Evolutionary conservation across 2,888 invertebrate genomes (phyloP), one percentile per base, ranked within the genome.

Genomic region (Volucella bombylans): DNA sequence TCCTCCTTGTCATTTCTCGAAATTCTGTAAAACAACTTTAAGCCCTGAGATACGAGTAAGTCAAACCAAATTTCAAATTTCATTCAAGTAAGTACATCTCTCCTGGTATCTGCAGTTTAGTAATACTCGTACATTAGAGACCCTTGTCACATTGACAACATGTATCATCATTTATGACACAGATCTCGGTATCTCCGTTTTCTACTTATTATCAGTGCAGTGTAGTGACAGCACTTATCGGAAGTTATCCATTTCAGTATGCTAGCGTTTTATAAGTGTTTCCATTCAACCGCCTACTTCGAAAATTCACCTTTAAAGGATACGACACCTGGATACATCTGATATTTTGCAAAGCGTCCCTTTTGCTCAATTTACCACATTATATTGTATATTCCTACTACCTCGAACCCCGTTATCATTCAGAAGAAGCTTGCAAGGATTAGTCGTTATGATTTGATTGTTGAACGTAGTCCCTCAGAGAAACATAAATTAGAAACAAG

Each of bases 331-430:
- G 47, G 55, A 45, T 1, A n/a, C 39, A 31, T 39, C 10, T 15
- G n/a, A 8, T 38, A 39, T 18, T 23, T 55, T 73, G 64, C 54
- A 41, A 64, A 73, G 54, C 47, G 39, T 3, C 12, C 45, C 1
- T 72, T 61, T 61, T 15, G 61, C 62, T 47, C 23, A 39, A 64
- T 14, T 73, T 39, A 73, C 39, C 73, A n/a, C 15, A 64, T 47
- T 72, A 54, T 47, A 31, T 14, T 54, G 45, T 23, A 31, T 31
- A 31, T 6, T 12, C 55, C 50, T 71, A 41, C 45, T 18, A 43
- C 38, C 31, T 45, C 31, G 52, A 45, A 41, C 4, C 4, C 41
- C 31, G 50, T 8, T 18, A 65, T 50, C 15, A 12, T 15, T 11
- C 23, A 2, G 9, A 52, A 23, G 47, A 38, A 73, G 38, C 31